These are phyloP conservation scores for Gisinianus flammeolus DNA, from an alignment of 2,888 invertebrate genomes.

Conservation along the genomic window DNA sequence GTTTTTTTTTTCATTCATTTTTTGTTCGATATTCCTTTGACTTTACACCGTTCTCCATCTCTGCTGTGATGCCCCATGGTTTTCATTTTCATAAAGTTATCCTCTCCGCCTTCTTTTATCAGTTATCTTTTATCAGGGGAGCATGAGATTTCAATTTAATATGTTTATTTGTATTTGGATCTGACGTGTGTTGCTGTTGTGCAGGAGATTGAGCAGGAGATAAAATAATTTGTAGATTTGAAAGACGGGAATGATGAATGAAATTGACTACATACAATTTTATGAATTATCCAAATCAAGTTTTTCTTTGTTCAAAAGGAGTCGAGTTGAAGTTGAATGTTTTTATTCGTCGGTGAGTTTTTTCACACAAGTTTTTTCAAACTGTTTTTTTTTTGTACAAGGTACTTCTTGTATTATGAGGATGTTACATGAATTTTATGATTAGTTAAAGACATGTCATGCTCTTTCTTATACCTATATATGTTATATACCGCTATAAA, in stretches of 20 bases:
- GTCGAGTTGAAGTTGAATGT: no score
- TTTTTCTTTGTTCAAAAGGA: no score
- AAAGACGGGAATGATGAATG: background rate
- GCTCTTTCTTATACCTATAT: background rate
- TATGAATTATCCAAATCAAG: background rate
- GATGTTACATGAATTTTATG: slow-evolving; percentile 4
- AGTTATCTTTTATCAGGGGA: no score
- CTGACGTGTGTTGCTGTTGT: no score
- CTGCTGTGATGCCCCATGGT: background rate
- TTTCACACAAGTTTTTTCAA: background rate
- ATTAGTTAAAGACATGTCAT: background rate
- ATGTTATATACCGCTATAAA: no score
- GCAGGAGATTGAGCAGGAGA: no score
- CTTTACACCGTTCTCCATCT: background rate
- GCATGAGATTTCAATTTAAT: background rate
- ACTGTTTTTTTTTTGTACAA: background rate
- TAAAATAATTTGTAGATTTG: background rate
- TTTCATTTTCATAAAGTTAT: no score
- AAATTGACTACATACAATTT: background rate
- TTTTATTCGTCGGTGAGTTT: no score
- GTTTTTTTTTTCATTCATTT: background rate
- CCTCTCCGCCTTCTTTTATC: no score
- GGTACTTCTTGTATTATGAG: background rate
- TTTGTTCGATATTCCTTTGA: background rate
- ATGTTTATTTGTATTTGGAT: background rate